A percentile compares a stretch with the other conserved stretches of the same genome.
phyloP scores from a whole-genome alignment of 2,797 vertebrate species.

The Chelon auratus region DNA sequence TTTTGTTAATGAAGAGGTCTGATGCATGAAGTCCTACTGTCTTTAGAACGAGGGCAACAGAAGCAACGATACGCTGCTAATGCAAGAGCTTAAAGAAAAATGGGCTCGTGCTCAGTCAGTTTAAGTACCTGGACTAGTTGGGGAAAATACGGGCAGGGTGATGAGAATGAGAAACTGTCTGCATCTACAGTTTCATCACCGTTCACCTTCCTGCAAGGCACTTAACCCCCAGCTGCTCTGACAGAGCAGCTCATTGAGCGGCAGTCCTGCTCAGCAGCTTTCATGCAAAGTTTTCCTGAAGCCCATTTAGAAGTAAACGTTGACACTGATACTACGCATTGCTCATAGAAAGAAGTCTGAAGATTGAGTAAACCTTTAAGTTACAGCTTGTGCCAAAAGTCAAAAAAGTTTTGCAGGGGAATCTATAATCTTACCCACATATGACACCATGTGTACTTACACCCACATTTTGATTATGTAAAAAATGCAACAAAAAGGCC shows the following conservation, averaged over 20 bases:
- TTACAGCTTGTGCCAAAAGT: background rate
- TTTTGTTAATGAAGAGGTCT: slow-evolving; percentile 45
- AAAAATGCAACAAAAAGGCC: no score
- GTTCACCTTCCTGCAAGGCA: slow-evolving; percentile 48
- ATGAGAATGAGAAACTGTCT: slow-evolving; percentile 40
- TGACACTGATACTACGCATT: background rate
- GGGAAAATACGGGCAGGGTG: slow-evolving; percentile 25
- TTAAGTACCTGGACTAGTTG: slow-evolving; percentile 40
- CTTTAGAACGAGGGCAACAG: slow-evolving; percentile 36
- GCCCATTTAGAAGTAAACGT: background rate
- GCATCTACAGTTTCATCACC: slow-evolving; percentile 40
- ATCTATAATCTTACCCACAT: no score
- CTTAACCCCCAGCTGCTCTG: slow-evolving; percentile 61
- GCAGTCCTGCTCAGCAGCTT: slow-evolving; percentile 24
- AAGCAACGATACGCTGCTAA: slow-evolving; percentile 2
- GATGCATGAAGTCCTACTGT: slow-evolving; percentile 20
- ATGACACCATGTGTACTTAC: no score
- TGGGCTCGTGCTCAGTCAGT: slow-evolving; percentile 26
- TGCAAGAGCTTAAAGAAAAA: slow-evolving; percentile 42
- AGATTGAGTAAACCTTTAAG: background rate
- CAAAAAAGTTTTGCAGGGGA: no score
- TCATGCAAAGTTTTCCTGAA: slow-evolving; percentile 9
- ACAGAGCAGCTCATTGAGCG: slow-evolving; percentile 38
- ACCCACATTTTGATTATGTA: no score
- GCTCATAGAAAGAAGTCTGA: background rate